Conservation (phyloP, 2,797 vertebrate species). For the Fistularia tabacaria region DNA sequence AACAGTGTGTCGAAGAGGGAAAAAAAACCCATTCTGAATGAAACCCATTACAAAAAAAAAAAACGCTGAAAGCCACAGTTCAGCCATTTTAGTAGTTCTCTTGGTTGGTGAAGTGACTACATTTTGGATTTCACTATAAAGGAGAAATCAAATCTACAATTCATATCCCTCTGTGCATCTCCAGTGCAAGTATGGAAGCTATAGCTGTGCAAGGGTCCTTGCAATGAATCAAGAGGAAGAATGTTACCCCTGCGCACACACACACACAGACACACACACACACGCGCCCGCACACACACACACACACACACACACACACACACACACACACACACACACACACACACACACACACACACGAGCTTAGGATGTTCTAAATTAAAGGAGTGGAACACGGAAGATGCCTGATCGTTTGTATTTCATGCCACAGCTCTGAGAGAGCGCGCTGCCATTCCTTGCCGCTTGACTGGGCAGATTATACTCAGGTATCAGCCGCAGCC, state of each 20-base stretch:
- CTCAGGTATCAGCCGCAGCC: conserved; percentile 75
- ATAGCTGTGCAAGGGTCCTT: no score
- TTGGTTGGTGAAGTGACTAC: no score
- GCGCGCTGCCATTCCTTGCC: conserved; percentile 58
- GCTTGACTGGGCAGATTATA: conserved; percentile 75
- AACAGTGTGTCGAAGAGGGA: no score
- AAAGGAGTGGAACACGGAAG: conserved; percentile 47
- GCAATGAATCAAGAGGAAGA: no score
- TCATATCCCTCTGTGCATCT: no score
- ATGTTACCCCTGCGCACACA: conserved; percentile 4
- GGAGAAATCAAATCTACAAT: no score
- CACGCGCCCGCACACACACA: conserved; percentile 32
- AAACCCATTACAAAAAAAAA: no score
- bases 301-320: conserved; percentile 47
- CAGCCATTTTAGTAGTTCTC: no score
- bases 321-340: conserved; percentile 48
- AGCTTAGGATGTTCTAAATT: conserved; percentile 55
- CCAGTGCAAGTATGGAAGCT: no score
- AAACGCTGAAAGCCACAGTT: no score
- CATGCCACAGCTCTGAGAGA: conserved; percentile 34
- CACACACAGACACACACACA: conserved; percentile 58
- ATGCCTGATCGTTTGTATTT: conserved; percentile 54
- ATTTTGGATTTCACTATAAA: no score
- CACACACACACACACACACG: conserved; percentile 52
- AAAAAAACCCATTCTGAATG: no score